Evolutionary conservation across 2,797 vertebrate species (phyloP), one percentile per base, ranked within the genome.

Genomic region (Bradypodion ventrale): DNA sequence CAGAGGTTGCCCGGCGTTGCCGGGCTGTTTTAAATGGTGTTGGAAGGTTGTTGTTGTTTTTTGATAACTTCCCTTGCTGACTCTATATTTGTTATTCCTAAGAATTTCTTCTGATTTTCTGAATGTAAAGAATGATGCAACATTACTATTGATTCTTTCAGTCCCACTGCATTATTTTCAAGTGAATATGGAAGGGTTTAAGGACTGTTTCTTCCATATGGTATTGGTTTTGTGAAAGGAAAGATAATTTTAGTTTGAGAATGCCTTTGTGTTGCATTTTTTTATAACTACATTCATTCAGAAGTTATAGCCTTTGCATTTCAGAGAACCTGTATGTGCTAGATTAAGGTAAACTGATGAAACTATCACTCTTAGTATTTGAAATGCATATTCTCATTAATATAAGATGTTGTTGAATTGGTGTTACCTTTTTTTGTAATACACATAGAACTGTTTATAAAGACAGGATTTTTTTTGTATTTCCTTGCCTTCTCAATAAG

Each of bases 141-240:
- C 70, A 69, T 75, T 27, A 0, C 35, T 60, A 0, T 76, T 59
- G 2, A 4, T 9, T 82, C 83, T 83, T 83, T 68, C 12, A 25
- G 27, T 87, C 60, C 8, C 42, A 1, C 66, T 19, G 78, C 81
- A 85, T 82, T 86, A 60, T 23, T 80, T 60, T 42, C n/a, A 72
- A 77, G 19, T 78, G 35, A 90, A 69, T 60, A 63, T 69, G 81
- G 72, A 78, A 85, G 79, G 60, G 10, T 35, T 85, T 59, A 32
- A 79, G 56, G 27, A n/a, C 29, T 46, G 44, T 5, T 15, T 85
- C 23, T 62, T 37, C 23, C 10, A 2, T 5, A 42, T 49, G 1
- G 42, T 23, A 32, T 70, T 83, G 49, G 32, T 27, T 78, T 68
- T 35, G 65, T 52, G 46, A 32, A 80, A 78, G 65, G 25, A 27